A percentile compares a stretch with the other conserved stretches of the same genome.
Evolutionary conservation across 2,797 vertebrate genomes (phyloP).

Genomic region (Oryzias dopingdopingensis): DNA sequence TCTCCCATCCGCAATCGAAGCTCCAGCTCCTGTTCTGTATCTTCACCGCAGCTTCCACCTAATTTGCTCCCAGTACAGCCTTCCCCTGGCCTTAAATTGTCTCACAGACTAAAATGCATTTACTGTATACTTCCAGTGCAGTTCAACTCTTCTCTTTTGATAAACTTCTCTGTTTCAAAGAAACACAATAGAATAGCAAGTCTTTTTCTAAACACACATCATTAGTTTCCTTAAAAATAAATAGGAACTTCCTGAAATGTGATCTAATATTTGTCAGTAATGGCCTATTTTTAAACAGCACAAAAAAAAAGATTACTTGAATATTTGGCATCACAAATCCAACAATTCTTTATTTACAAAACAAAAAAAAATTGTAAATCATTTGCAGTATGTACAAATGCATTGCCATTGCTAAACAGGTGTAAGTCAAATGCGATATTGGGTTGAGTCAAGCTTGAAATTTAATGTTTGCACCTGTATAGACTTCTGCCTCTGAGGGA

Average conservation of each 20-base stretch:
- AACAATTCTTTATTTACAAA: no score
- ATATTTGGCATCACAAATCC: no score
- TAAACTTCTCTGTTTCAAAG: no score
- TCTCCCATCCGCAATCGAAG: slow-evolving; percentile 22
- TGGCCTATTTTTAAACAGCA: no score
- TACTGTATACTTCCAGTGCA: no score
- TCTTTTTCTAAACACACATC: background rate
- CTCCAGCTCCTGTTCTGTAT: slow-evolving; percentile 28
- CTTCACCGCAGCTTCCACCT: slow-evolving; percentile 27
- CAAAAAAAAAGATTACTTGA: no score
- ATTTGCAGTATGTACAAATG: background rate
- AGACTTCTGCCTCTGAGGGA: slow-evolving; percentile 92
- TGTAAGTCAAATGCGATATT: background rate
- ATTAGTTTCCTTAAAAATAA: no score
- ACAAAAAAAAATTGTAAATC: background rate
- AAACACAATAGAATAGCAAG: background rate
- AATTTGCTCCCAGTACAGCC: slow-evolving; percentile 15
- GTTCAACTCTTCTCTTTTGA: no score
- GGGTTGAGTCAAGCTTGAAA: background rate
- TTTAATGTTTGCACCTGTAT: slow-evolving; percentile 82
- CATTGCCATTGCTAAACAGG: background rate
- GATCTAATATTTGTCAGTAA: no score
- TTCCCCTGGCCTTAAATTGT: background rate
- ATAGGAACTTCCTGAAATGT: no score
- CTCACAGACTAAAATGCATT: no score